Evolutionary conservation across 2,888 invertebrate genomes (phyloP), one percentile per base, ranked within the genome.

Genomic region (Drosophila quinaria): DNA sequence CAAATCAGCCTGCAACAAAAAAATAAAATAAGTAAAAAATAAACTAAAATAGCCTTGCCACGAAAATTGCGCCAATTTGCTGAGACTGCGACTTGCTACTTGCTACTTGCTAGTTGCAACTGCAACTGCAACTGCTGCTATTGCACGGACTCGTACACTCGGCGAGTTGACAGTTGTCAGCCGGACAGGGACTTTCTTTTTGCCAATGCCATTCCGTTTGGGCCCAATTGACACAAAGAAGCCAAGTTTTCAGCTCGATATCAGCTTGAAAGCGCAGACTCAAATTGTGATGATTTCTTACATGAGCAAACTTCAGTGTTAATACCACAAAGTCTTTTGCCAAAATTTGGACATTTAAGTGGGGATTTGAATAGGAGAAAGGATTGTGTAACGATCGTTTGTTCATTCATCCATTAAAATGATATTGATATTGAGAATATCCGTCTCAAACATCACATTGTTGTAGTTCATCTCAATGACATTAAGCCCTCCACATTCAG

Each of bases 141-240:
- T 33, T 37, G 65, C 33, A 33, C n/a, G 25, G 52, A 37, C 52
- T 70, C 44, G 13, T n/a, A 46, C 50, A 47, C 55, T 59, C 39
- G 19, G 51, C 25, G 37, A 42, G 51, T 56, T 61, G 69, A 39
- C 59, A 50, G 61, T 25, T 55, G 62, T 52, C 13, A 73, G 52
- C 51, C 73, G 66, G 78, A 78, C 74, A 80, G 74, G 63, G 69
- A 87, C 90, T 91, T 91, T 90, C 91, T 87, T 90, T 86, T 89
- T 70, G 73, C 77, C 52, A 54, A 31, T 47, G 47, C 47, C 29
- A 44, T 13, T 22, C 22, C 42, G 73, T 54, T 25, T 74, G 64
- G 72, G 74, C 66, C 79, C 77, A 86, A 82, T 67, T 80, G 80
- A 87, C 79, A 77, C 64, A 79, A 77, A 76, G 64, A 76, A 74